Evolutionary conservation across 2,113 vertebrate genomes (phyloP).

Genomic region (Clarias macrocephalus): DNA sequence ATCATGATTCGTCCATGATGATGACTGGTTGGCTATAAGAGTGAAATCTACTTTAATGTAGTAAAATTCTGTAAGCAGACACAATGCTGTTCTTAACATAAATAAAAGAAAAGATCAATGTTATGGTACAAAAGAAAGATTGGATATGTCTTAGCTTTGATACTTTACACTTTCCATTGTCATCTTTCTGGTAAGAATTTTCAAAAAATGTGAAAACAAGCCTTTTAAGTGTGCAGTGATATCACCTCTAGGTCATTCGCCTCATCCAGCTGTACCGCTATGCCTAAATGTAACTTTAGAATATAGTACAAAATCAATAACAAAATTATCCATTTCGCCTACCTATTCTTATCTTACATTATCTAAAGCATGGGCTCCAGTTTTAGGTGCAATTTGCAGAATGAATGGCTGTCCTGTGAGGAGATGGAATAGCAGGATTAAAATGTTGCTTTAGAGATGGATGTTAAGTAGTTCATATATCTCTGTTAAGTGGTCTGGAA

Average conservation of each 20-base stretch:
- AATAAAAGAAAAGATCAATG: background rate
- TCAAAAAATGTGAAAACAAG: constrained; percentile 55
- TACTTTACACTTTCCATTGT: constrained; percentile 50
- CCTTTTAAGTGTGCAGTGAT: constrained; percentile 64
- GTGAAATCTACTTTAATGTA: background rate
- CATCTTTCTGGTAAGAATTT: constrained; percentile 48
- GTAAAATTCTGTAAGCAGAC: constrained; percentile 5
- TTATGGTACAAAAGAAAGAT: background rate
- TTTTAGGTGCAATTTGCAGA: constrained; percentile 61
- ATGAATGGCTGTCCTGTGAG: constrained; percentile 62
- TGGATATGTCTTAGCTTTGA: constrained; percentile 27
- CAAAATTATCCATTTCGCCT: constrained; percentile 73
- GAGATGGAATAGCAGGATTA: constrained; percentile 63
- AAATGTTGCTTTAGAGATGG: constrained; percentile 73
- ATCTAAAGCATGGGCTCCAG: constrained; percentile 62
- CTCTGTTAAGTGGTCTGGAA: constrained; percentile 71
- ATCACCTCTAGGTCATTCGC: constrained; percentile 61
- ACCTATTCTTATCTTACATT: constrained; percentile 73
- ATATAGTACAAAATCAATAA: constrained; percentile 80
- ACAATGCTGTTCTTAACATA: background rate
- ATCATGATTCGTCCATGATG: too few species aligned
- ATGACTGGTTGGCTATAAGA: background rate
- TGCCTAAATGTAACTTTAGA: constrained; percentile 76
- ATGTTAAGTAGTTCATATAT: constrained; percentile 73
- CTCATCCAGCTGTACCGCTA: constrained; percentile 54